Percentiles rank a stretch among this genome's conserved stretches.
phyloP scores from a whole-genome alignment of 2,113 vertebrate species.

The Hydropotes inermis region DNA sequence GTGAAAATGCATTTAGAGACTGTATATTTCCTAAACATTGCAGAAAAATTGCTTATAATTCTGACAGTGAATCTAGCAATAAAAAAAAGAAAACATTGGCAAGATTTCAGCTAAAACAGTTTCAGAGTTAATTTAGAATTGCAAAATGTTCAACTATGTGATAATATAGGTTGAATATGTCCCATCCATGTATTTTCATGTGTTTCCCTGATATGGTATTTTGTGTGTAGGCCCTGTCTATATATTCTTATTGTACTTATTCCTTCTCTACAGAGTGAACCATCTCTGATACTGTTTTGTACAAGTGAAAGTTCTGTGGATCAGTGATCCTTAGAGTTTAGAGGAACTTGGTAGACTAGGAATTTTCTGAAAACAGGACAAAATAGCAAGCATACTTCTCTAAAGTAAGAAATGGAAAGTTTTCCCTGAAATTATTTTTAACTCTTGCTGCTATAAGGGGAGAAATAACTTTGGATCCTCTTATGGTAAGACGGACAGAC shows the following conservation, averaged over 20 bases:
- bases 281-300: not conserved
- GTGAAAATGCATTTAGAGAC: not conserved
- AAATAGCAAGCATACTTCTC: not conserved
- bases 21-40: not conserved
- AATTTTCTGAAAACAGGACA: not conserved
- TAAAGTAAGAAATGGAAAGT: not conserved
- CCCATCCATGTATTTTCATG: not conserved
- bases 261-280: not conserved
- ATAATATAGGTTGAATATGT: not conserved
- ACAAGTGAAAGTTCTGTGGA: not conserved
- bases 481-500: not conserved
- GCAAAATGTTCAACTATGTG: not conserved
- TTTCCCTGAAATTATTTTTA: not conserved
- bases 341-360: not conserved
- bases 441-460: not conserved
- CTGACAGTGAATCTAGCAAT: not conserved
- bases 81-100: not conserved
- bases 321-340: not conserved
- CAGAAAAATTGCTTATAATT: constrained; percentile 27
- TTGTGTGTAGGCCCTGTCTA: not conserved
- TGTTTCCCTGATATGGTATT: not conserved
- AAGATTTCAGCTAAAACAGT: not conserved
- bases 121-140: not conserved
- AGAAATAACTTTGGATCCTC: not conserved
- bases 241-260: not conserved